Percentiles rank a stretch among this genome's conserved stretches.
Evolutionary conservation across 2,888 invertebrate species (phyloP).

Genomic region (Sabatieria punctata): DNA sequence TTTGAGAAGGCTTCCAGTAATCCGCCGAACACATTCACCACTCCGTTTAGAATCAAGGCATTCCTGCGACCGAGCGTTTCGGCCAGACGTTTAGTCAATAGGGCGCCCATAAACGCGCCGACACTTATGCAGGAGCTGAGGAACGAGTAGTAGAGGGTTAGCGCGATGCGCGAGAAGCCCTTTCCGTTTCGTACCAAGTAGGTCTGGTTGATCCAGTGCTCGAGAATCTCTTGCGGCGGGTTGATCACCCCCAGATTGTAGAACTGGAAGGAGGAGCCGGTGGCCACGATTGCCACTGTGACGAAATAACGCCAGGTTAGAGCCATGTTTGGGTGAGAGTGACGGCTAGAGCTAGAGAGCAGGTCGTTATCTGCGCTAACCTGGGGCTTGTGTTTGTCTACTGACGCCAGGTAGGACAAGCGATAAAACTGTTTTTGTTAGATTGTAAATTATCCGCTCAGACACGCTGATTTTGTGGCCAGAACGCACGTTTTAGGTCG

Average conservation of each 20-base stretch:
- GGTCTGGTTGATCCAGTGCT: conserved; percentile 7
- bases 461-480: no score
- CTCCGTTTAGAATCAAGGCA: conserved; percentile 6
- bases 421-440: no score
- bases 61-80: conserved; percentile 26
- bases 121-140: conserved; percentile 30
- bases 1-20: conserved; percentile 26
- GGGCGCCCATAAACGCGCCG: conserved; percentile 30
- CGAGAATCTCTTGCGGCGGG: conserved; percentile 3
- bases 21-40: conserved; percentile 18
- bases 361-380: no score
- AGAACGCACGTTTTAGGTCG: no score
- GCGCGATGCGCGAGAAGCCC: conserved; percentile 4
- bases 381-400: no score
- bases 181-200: neutral
- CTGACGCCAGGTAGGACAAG: no score
- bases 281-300: no score
- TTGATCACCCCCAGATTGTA: conserved; percentile 6
- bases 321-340: no score
- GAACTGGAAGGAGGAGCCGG: conserved; percentile 9
- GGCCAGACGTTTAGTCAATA: conserved; percentile 29
- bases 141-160: conserved; percentile 24
- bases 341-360: no score
- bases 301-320: no score
- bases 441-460: no score